Conservation (phyloP, 2,797 vertebrate species). For the Oryzias dopingdopingensis region DNA sequence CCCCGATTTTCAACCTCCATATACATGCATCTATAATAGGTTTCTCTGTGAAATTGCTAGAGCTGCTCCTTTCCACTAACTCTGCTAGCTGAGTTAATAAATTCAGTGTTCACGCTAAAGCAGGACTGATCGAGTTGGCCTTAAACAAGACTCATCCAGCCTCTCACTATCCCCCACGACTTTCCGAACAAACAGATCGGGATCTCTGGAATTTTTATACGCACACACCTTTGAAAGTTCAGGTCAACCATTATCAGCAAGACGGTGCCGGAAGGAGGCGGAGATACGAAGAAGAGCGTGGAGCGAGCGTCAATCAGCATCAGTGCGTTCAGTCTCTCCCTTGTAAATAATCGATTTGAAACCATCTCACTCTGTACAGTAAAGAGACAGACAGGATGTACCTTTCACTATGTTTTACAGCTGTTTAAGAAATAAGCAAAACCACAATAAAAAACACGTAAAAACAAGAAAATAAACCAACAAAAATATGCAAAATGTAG, state of each 20-base stretch:
- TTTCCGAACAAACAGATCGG: slow-evolving; percentile 57
- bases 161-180: slow-evolving; percentile 1
- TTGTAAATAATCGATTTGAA: slow-evolving; percentile 78
- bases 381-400: slow-evolving; percentile 80
- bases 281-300: slow-evolving; percentile 36
- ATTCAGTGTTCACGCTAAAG: slow-evolving; percentile 50
- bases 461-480: slow-evolving; percentile 55
- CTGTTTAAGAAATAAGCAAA: slow-evolving; percentile 79
- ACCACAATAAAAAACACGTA: slow-evolving; percentile 69
- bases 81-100: slow-evolving; percentile 52
- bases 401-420: slow-evolving; percentile 81
- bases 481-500: slow-evolving; percentile 78
- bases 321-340: slow-evolving; percentile 62
- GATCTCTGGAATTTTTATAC: slow-evolving; percentile 74
- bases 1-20: slow-evolving; percentile 44
- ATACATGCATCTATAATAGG: slow-evolving; percentile 44
- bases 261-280: slow-evolving; percentile 11
- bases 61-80: slow-evolving; percentile 37
- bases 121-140: slow-evolving; percentile 71
- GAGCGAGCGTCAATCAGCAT: slow-evolving; percentile 60
- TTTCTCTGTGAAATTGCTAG: slow-evolving; percentile 42
- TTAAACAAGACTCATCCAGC: slow-evolving; percentile 62
- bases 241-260: slow-evolving; percentile 56
- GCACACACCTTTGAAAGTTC: slow-evolving; percentile 62
- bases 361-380: slow-evolving; percentile 81